Conservation (phyloP, 2,113 vertebrate species). For the Chionomys nivalis region DNA sequence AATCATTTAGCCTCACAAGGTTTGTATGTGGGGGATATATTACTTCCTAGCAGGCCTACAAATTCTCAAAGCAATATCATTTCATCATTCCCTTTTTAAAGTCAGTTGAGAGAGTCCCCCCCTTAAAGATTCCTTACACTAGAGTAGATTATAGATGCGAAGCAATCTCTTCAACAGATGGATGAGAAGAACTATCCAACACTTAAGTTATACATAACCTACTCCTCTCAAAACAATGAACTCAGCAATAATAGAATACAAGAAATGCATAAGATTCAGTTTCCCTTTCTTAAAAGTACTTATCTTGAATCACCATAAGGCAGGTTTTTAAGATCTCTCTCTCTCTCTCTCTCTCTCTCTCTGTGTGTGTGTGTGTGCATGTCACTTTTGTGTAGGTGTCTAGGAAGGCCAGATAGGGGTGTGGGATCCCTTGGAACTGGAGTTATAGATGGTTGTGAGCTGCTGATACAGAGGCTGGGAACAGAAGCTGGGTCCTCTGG, state of each 20-base stretch:
- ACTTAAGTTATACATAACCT: neutral
- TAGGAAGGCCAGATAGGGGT: neutral
- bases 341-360: neutral
- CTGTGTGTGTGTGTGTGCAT: neutral
- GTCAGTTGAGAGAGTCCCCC: neutral
- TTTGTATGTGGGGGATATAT: neutral
- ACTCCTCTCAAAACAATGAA: neutral
- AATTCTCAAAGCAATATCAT: slow-evolving; percentile 6
- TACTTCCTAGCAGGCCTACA: neutral
- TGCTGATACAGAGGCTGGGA: neutral
- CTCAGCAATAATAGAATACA: neutral
- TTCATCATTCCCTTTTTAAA: slow-evolving; percentile 18
- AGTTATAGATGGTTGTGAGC: neutral
- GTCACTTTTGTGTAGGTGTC: neutral
- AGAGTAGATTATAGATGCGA: neutral
- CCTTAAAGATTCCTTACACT: neutral
- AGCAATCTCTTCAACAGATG: neutral
- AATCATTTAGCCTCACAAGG: neutral
- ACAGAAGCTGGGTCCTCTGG: neutral
- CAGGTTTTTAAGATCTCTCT: neutral
- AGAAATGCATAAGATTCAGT: neutral
- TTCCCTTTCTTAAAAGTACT: neutral
- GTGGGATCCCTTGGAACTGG: neutral
- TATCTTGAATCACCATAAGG: neutral
- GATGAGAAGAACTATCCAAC: neutral